Percentiles rank a stretch among this genome's conserved stretches.
Conservation (phyloP, 1,140 invertebrate species). For the Penaeus chinensis region DNA sequence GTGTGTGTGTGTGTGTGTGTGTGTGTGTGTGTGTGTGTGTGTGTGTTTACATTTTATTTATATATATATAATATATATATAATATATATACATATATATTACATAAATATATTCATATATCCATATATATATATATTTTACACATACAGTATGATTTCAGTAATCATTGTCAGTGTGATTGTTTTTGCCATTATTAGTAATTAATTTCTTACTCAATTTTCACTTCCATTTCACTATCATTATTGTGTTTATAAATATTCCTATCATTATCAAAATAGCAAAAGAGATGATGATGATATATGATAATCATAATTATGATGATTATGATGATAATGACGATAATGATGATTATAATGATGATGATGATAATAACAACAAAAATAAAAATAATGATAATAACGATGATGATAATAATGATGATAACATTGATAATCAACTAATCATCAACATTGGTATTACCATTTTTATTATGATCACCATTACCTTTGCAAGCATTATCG, state of each 20-base stretch:
- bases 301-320: no score
- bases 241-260: no score
- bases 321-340: no score
- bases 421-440: neutral
- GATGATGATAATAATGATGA: no score
- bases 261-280: no score
- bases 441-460: neutral
- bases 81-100: slow-evolving; percentile 8
- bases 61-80: neutral
- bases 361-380: no score
- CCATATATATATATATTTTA: neutral
- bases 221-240: neutral
- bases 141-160: neutral
- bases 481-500: neutral
- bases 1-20: neutral
- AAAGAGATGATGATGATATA: slow-evolving; percentile 3
- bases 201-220: neutral
- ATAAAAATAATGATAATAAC: no score
- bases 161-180: no score
- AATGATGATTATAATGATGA: no score
- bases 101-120: neutral
- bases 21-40: neutral
- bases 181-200: no score
- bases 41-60: neutral
- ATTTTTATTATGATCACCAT: slow-evolving; percentile 7